Conservation (phyloP, 2,113 vertebrate species). For the Gallinago paraguaiae region DNA sequence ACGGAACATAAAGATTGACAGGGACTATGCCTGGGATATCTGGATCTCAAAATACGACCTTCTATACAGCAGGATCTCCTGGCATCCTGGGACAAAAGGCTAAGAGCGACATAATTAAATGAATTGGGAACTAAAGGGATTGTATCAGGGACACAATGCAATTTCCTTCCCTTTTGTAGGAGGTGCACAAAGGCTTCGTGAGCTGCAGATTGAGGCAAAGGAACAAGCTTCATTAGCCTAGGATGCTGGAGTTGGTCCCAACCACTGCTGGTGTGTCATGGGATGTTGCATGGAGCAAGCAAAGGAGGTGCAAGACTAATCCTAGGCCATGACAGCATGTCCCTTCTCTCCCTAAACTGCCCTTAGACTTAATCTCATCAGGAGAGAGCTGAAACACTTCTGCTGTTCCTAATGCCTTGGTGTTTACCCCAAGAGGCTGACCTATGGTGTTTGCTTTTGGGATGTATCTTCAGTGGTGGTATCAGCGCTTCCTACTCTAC, state of each 20-base stretch:
- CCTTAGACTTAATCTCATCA: too few relatives aligned
- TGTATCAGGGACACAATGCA: not conserved
- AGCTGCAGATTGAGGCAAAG: not conserved
- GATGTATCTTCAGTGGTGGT: not conserved
- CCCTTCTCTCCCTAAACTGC: not conserved
- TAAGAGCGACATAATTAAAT: not conserved
- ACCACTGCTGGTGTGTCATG: not conserved
- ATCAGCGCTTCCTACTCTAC: not conserved
- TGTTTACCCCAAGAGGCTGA: not conserved
- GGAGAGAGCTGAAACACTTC: not conserved
- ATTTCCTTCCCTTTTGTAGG: not conserved
- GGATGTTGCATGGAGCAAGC: fast-evolving
- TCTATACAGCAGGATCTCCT: not conserved
- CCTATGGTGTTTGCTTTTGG: not conserved
- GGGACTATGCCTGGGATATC: not conserved
- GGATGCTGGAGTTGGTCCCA: not conserved
- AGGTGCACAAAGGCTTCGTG: not conserved
- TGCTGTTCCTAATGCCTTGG: not conserved
- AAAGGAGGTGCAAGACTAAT: not conserved
- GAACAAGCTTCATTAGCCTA: not conserved
- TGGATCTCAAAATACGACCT: not conserved
- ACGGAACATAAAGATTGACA: not conserved
- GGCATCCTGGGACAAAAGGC: not conserved
- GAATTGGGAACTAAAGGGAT: not conserved
- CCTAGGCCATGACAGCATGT: not conserved